phyloP scores from a whole-genome alignment of 2,888 invertebrate species.

The Microctonus brassicae region DNA sequence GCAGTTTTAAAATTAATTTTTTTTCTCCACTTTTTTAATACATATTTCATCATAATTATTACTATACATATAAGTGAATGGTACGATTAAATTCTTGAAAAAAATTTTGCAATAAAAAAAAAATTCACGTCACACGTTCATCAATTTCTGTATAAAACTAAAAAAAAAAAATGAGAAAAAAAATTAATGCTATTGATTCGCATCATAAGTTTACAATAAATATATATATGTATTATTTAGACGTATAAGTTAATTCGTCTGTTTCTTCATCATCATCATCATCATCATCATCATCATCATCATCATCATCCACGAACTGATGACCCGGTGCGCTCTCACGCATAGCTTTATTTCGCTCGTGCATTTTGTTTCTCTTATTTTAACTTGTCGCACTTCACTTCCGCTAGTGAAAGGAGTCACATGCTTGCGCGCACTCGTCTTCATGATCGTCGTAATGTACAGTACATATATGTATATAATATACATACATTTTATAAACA shows the following conservation, averaged over 20 bases:
- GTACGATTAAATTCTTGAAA: neutral
- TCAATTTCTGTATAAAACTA: neutral
- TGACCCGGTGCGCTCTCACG: slow-evolving; percentile 60
- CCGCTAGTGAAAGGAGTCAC: slow-evolving; percentile 53
- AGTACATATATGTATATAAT: slow-evolving; percentile 20
- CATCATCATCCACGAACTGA: slow-evolving; percentile 43
- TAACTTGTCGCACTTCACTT: slow-evolving; percentile 45
- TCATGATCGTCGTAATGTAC: slow-evolving; percentile 21
- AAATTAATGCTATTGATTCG: neutral
- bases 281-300: no score
- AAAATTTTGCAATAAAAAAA: neutral
- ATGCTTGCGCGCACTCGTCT: slow-evolving; percentile 25
- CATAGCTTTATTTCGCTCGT: slow-evolving; percentile 50
- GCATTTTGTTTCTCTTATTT: slow-evolving; percentile 21
- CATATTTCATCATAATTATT: neutral
- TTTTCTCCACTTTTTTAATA: no score
- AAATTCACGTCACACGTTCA: neutral
- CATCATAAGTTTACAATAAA: neutral
- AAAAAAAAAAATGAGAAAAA: neutral
- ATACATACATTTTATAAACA: no score
- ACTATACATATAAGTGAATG: neutral
- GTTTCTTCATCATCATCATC: slow-evolving; percentile 1
- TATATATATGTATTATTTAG: no score
- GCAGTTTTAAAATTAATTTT: no score
- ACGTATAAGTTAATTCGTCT: neutral